These are phyloP conservation scores for Serrognathus titanus DNA, from an alignment of 2,888 invertebrate species.

Conservation along the genomic window DNA sequence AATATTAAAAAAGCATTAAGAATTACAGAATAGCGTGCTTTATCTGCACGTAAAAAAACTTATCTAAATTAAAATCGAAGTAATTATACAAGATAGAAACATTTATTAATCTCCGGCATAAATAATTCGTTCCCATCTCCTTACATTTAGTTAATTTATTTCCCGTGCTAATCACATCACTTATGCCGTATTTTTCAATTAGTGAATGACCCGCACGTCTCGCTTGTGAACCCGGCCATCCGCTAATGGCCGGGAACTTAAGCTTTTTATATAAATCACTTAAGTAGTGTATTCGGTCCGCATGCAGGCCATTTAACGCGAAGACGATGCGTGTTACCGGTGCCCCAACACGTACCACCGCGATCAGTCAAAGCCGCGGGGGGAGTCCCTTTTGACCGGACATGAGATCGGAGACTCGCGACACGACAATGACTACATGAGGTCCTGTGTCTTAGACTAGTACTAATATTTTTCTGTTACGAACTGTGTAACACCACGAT, in stretches of 20 bases:
- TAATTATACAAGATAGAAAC: constrained; percentile 27
- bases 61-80: constrained; percentile 20
- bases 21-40: background rate
- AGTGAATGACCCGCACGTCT: constrained; percentile 32
- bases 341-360: constrained; percentile 28
- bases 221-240: constrained; percentile 25
- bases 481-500: background rate
- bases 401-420: constrained; percentile 26
- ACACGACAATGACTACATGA: constrained; percentile 32
- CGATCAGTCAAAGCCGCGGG: constrained; percentile 27
- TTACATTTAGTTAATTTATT: constrained; percentile 34
- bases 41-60: background rate
- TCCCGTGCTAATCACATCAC: constrained; percentile 34
- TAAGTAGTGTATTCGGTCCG: constrained; percentile 20
- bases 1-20: background rate
- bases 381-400: constrained; percentile 20
- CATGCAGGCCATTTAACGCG: constrained; percentile 22
- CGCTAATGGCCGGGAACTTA: constrained; percentile 21
- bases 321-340: constrained; percentile 22
- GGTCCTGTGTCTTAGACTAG: constrained; percentile 25
- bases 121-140: constrained; percentile 28
- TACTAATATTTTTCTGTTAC: constrained; percentile 15
- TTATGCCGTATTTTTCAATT: constrained; percentile 35
- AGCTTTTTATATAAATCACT: constrained; percentile 25
- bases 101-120: constrained; percentile 17